Evolutionary conservation across 2,888 invertebrate species (phyloP), one percentile per base, ranked within the genome.

Genomic region (Mechanitis mazaeus): DNA sequence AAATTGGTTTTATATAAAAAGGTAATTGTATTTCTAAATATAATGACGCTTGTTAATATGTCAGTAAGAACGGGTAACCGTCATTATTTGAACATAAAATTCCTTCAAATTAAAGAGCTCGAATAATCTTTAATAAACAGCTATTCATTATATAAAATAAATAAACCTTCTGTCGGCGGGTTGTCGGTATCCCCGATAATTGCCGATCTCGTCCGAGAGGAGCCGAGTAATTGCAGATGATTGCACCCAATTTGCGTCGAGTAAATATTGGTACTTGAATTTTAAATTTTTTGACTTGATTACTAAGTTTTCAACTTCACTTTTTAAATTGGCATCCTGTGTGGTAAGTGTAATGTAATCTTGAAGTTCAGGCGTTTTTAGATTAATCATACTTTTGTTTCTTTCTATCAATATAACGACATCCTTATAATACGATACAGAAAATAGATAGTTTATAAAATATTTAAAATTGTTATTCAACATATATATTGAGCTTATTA

Each of bases 181-280:
- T 65, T 64, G 58, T 60, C 66, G 55, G 60, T 61, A 55, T 55
- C 80, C 74, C 68, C 72, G 74, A 80, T 84, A 82, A 85, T 84
- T 81, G 77, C 69, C 72, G 74, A 70, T 69, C 66, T 58, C 57
- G 38, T 54, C 58, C 64, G 59, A 63, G 68, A 65, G 62, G 53
- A 55, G 67, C 69, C 70, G 68, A 69, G 72, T 80, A 81, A 83
- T 84, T 83, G 79, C 76, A 71, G 71, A 76, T 81, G 77, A 85
- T 85, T 85, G 80, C 80, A 73, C 72, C 72, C 78, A 83, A 87
- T 84, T 84, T 81, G 72, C 72, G 71, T 69, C 71, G 64, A 74
- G 69, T 76, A 75, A 77, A 65, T 65, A 64, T 66, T 50, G 55
- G 33, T 45, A 38, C n/a, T n/a, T 60, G 50, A 11, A n/a, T 45